Evolutionary conservation across 1,140 invertebrate genomes (phyloP), one percentile per base, ranked within the genome.

Genomic region (Oryctes rhinoceros): DNA sequence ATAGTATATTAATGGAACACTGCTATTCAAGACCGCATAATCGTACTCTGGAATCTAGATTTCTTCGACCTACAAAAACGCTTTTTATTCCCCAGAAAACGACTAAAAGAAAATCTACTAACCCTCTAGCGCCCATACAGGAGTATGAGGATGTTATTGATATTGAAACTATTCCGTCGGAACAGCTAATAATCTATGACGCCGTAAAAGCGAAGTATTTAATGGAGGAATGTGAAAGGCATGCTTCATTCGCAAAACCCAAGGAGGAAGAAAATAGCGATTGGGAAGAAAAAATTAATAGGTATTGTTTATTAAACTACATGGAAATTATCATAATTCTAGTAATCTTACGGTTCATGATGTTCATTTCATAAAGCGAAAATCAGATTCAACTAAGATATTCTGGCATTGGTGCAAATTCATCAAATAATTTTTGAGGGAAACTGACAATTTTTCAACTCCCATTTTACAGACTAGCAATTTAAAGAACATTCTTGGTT

Each of bases 171-270:
- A 77, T 80, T 79, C 24, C 79, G 37, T 24, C 78, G 7, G 80
- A 85, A 30, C 47, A 84, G 4, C 47, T 82, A 7, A 88, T 90
- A 9, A 88, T 90, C 0, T 94, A 93, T 85, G 94, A 96, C 86
- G 85, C 90, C n/a, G 87, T 86, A 24, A 92, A 92, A 82, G 91
- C 92, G 10, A 90, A 90, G 39, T 88, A 90, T 81, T 81, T 92
- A 4, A 95, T 95, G 94, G 92, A 92, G 80, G 94, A 96, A 83
- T 94, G 93, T 87, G 91, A 94, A 82, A 89, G 90, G 48, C 88
- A 91, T 78, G 90, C 93, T 48, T 88, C 86, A 76, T 91, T 92
- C 83, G 90, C 91, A n/a, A 90, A 92, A 80, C 88, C 89, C 9
- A 90, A 91, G 80, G 88, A 90, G 30, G 89, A 90, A 11, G 88